A percentile compares a stretch with the other conserved stretches of the same genome.
phyloP scores from a whole-genome alignment of 2,113 vertebrate species.

The Carettochelys insculpta region DNA sequence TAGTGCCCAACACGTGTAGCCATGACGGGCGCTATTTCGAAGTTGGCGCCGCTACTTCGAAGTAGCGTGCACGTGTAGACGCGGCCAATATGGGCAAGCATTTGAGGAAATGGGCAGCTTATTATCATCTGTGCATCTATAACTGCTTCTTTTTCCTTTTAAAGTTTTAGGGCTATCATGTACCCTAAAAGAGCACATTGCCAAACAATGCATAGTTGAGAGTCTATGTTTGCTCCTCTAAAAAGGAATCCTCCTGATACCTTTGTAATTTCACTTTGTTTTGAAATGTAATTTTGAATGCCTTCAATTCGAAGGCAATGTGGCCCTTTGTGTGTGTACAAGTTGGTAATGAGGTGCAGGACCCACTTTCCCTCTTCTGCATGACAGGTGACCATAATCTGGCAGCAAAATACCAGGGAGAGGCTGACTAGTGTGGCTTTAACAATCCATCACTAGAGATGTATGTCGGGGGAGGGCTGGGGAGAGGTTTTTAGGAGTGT shows the following conservation, averaged over 20 bases:
- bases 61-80: too few species aligned
- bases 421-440: not conserved
- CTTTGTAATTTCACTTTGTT: not conserved
- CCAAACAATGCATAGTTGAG: not conserved
- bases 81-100: not conserved
- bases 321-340: not conserved
- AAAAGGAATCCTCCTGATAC: not conserved
- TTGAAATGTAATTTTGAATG: not conserved
- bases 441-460: not conserved
- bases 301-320: not conserved
- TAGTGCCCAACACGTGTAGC: too few species aligned
- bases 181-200: not conserved
- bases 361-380: not conserved
- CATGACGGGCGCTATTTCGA: too few species aligned
- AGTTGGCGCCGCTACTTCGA: too few species aligned
- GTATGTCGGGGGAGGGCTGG: not conserved
- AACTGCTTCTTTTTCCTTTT: not conserved
- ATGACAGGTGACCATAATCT: not conserved
- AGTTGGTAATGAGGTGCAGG: not conserved
- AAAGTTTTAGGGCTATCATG: rapidly evolving
- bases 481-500: too few species aligned
- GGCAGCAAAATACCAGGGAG: not conserved
- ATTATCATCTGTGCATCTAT: not conserved
- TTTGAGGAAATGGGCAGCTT: not conserved
- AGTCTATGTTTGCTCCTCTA: not conserved